phyloP scores from a whole-genome alignment of 2,113 vertebrate species.

The Agelaius tricolor region DNA sequence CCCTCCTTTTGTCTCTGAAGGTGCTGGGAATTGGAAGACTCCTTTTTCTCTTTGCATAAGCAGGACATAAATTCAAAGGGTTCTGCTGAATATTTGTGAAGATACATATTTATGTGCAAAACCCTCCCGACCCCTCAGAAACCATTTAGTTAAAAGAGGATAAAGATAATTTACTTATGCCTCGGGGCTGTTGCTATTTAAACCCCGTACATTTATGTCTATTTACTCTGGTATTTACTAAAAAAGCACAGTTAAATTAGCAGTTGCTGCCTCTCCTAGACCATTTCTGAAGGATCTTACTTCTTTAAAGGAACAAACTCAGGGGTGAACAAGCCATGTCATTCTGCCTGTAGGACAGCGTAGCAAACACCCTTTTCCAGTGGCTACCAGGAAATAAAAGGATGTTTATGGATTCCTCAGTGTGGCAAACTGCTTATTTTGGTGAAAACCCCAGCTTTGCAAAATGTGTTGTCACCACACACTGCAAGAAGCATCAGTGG shows the following conservation, averaged over 20 bases:
- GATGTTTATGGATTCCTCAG: neutral
- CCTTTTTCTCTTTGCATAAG: constrained; percentile 35
- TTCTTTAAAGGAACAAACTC: neutral
- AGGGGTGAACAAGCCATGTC: neutral
- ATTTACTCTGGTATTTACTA: constrained; percentile 67
- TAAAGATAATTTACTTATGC: constrained; percentile 65
- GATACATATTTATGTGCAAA: constrained; percentile 47
- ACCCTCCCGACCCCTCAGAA: constrained; percentile 37
- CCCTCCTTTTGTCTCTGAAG: neutral
- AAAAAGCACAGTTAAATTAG: constrained; percentile 48
- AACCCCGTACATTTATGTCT: constrained; percentile 57
- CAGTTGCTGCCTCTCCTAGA: neutral
- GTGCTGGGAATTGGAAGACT: constrained; percentile 18
- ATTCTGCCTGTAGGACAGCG: neutral
- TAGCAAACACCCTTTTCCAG: neutral
- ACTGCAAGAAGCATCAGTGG: fast-evolving
- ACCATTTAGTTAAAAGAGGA: constrained; percentile 62
- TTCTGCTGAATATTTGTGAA: constrained; percentile 44
- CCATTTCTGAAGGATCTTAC: neutral
- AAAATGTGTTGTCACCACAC: fast-evolving
- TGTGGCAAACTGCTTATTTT: neutral
- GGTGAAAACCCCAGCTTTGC: neutral
- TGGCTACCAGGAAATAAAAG: neutral
- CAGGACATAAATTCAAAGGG: constrained; percentile 43
- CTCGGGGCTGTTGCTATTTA: constrained; percentile 62